A percentile compares a stretch with the other conserved stretches of the same genome.
phyloP scores from a whole-genome alignment of 2,888 invertebrate species.

The Tipula unca region DNA sequence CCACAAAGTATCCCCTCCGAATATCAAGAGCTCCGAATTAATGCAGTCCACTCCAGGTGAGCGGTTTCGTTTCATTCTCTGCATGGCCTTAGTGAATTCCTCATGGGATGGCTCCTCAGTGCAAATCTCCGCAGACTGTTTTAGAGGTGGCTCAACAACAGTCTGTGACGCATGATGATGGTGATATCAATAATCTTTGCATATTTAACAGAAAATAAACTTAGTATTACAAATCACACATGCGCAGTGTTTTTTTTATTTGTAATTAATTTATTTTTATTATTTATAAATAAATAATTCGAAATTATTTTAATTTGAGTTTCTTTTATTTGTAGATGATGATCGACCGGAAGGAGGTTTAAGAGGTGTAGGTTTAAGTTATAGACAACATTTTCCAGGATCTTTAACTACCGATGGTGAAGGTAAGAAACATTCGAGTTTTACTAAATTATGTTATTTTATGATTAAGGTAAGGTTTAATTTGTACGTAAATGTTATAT shows the following conservation, averaged over 20 bases:
- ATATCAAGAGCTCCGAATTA: too few relatives aligned
- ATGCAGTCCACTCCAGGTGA: too few relatives aligned
- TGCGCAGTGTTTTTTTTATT: background rate
- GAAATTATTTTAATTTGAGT: background rate
- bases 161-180: too few relatives aligned
- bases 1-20: too few relatives aligned
- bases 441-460: background rate
- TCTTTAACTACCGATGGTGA: conserved; percentile 77
- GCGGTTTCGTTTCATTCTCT: too few relatives aligned
- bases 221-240: too few relatives aligned
- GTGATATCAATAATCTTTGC: background rate
- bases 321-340: conserved; percentile 45
- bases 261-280: background rate
- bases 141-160: too few relatives aligned
- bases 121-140: too few relatives aligned
- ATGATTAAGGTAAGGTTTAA: too few relatives aligned
- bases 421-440: conserved; percentile 50
- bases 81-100: too few relatives aligned
- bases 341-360: conserved; percentile 44
- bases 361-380: conserved; percentile 33
- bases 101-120: too few relatives aligned
- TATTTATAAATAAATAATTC: background rate
- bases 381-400: conserved; percentile 40
- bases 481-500: too few relatives aligned
- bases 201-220: background rate